Evolutionary conservation across 1,140 invertebrate species (phyloP).

Genomic region (Capitella teleta): DNA sequence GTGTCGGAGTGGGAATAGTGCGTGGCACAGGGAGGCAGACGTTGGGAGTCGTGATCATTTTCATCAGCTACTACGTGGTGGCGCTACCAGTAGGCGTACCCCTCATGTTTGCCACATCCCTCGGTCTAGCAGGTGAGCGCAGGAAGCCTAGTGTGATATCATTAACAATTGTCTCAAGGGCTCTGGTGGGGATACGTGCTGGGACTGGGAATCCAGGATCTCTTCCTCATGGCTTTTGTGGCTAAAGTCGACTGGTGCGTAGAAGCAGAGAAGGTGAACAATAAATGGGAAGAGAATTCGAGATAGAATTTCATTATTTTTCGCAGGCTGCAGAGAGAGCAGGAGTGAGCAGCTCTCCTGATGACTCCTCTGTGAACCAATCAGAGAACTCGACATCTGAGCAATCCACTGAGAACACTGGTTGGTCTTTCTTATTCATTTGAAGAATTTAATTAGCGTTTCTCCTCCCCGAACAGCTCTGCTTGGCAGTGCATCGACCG

Average conservation of each 20-base stretch:
- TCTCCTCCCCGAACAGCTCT: no score
- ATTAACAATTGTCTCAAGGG: slow-evolving; percentile 2
- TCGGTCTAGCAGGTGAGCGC: slow-evolving; percentile 11
- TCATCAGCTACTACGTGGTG: slow-evolving; percentile 11
- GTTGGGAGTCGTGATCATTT: slow-evolving; percentile 13
- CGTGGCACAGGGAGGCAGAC: slow-evolving; percentile 14
- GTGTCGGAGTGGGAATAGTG: slow-evolving; percentile 12
- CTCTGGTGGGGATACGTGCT: slow-evolving; percentile 12
- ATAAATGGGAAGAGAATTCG: no score
- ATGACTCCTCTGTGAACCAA: no score
- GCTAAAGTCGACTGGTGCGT: slow-evolving; percentile 7
- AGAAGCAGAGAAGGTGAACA: slow-evolving; percentile 11
- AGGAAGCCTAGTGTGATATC: not conserved
- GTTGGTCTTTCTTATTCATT: no score
- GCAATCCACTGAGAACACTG: no score
- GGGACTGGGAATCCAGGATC: slow-evolving; percentile 8
- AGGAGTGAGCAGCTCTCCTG: no score
- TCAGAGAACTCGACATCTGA: no score
- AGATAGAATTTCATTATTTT: no score
- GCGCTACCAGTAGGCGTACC: slow-evolving; percentile 13
- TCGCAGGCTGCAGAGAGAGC: no score
- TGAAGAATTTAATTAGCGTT: no score
- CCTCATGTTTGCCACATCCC: slow-evolving; percentile 15
- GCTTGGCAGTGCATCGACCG: no score
- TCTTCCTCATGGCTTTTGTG: slow-evolving; percentile 11